Conservation (phyloP, 2,113 vertebrate genomes). For the Petaurus breviceps region DNA sequence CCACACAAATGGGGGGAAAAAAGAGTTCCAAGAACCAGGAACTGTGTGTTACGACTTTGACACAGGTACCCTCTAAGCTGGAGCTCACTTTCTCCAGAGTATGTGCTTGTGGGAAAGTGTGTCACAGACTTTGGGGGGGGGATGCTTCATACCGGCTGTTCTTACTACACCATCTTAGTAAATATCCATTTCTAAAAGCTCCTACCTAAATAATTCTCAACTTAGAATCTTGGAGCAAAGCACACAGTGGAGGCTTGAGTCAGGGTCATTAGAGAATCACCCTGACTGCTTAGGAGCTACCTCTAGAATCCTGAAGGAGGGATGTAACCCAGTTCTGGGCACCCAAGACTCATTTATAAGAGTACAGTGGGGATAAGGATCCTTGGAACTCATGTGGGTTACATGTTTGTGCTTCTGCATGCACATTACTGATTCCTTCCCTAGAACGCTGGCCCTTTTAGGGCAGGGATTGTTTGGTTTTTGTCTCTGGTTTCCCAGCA, state of each 20-base stretch:
- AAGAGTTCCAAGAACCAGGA: background rate
- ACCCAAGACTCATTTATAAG: background rate
- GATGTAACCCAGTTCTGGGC: background rate
- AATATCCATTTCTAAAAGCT: background rate
- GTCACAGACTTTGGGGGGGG: background rate
- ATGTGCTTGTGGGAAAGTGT: background rate
- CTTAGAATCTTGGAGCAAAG: background rate
- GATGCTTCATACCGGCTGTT: background rate
- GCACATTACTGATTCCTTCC: background rate
- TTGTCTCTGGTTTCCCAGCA: background rate
- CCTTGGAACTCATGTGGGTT: background rate
- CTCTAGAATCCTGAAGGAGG: background rate
- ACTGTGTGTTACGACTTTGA: background rate
- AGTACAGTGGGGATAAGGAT: background rate
- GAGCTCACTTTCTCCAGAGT: background rate
- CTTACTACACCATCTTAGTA: background rate
- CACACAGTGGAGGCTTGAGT: background rate
- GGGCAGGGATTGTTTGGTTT: background rate
- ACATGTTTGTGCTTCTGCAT: background rate
- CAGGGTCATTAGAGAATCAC: background rate
- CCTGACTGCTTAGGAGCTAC: background rate
- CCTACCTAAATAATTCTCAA: background rate
- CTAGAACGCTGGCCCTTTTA: background rate
- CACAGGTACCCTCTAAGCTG: background rate
- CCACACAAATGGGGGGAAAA: background rate